These are phyloP conservation scores for Oreochromis mossambicus DNA, from an alignment of 2,797 vertebrate species.

Conservation along the genomic window DNA sequence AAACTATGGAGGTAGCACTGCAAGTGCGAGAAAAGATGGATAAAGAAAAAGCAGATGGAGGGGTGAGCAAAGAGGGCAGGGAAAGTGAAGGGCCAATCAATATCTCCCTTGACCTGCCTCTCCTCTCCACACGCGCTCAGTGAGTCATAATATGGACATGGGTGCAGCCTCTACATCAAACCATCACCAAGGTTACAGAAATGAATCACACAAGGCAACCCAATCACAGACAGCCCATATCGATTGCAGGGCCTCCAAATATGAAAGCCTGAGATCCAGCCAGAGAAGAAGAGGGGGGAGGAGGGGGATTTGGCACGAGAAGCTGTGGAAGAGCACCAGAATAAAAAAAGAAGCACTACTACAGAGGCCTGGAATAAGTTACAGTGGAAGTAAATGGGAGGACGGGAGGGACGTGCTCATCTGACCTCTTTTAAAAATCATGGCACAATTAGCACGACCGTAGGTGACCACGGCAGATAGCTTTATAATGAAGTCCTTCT, in stretches of 20 bases:
- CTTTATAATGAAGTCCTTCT: slow-evolving; percentile 14
- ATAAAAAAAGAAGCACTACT: slow-evolving; percentile 25
- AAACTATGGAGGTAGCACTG: slow-evolving; percentile 40
- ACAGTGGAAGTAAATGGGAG: slow-evolving; percentile 19
- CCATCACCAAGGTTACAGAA: slow-evolving; percentile 80
- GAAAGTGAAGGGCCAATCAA: slow-evolving; percentile 70
- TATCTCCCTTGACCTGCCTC: slow-evolving; percentile 66
- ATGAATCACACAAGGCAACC: slow-evolving; percentile 77
- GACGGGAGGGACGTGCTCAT: slow-evolving; percentile 22
- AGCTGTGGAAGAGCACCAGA: slow-evolving; percentile 46
- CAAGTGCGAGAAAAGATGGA: slow-evolving; percentile 33
- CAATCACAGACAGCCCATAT: slow-evolving; percentile 76
- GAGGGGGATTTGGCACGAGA: slow-evolving; percentile 46
- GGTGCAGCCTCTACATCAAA: slow-evolving; percentile 75
- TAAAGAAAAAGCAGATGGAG: slow-evolving; percentile 43
- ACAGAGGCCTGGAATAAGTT: slow-evolving; percentile 21
- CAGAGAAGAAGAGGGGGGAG: slow-evolving; percentile 28
- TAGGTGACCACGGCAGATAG: background rate
- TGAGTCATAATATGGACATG: slow-evolving; percentile 75
- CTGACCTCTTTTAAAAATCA: slow-evolving; percentile 55
- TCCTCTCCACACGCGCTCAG: slow-evolving; percentile 62
- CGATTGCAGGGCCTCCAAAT: slow-evolving; percentile 74
- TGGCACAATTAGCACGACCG: slow-evolving; percentile 46
- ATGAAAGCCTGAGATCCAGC: slow-evolving; percentile 63
- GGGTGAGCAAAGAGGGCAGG: slow-evolving; percentile 48